These are phyloP conservation scores for Hybognathus amarus DNA, from an alignment of 2,797 vertebrate species.

Conservation along the genomic window DNA sequence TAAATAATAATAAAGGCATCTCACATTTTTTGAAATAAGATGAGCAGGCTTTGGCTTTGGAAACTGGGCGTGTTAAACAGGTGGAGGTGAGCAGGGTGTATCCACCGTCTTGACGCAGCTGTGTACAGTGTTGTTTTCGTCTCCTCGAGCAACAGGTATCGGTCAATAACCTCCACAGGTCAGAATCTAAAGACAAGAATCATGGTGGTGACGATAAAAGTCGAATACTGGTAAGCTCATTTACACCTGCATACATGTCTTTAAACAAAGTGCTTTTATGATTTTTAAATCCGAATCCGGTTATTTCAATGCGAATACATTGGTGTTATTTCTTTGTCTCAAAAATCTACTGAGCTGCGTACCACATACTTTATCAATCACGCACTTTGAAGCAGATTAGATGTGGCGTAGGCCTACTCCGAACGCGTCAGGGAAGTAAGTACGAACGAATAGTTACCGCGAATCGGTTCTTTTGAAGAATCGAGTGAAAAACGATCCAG, in stretches of 20 bases:
- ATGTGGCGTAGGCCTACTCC: too few relatives aligned
- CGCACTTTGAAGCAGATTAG: neutral
- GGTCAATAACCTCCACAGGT: neutral
- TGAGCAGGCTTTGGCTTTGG: neutral
- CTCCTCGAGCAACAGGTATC: neutral
- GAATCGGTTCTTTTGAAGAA: conserved; percentile 4
- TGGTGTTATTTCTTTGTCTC: neutral
- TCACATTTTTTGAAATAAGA: neutral
- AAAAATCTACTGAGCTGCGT: neutral
- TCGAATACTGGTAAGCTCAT: conserved; percentile 76
- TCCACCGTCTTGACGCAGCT: conserved; percentile 2
- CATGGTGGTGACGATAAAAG: conserved; percentile 67
- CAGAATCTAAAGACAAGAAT: neutral
- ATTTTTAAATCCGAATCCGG: neutral
- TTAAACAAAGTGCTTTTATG: neutral
- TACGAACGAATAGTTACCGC: neutral
- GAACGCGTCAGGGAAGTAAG: neutral
- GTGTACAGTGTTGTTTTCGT: conserved; percentile 12
- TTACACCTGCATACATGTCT: neutral
- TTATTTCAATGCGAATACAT: neutral
- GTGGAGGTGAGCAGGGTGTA: conserved; percentile 21
- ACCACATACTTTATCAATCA: neutral
- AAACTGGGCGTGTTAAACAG: neutral
- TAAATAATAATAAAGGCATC: neutral
- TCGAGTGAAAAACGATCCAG: neutral